Conservation (phyloP, 2,797 vertebrate genomes). For the Acomys russatus region DNA sequence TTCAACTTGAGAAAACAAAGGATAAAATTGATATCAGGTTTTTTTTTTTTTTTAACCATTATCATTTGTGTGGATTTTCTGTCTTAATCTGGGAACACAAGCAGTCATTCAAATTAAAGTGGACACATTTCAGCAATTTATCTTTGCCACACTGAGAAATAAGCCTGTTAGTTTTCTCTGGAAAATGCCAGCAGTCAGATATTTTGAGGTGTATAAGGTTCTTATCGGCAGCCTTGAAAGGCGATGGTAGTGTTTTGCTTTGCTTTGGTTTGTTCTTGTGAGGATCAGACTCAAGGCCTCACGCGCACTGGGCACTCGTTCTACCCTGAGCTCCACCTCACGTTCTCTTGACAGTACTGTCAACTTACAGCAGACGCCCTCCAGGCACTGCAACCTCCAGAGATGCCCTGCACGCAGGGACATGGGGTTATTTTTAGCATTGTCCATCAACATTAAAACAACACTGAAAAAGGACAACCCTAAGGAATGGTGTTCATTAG, state of each 20-base stretch:
- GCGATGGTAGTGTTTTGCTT: neutral
- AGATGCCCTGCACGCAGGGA: conserved; percentile 88
- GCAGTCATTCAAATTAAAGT: neutral
- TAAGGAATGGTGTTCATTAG: neutral
- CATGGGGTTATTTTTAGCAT: conserved; percentile 87
- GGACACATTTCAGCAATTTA: neutral
- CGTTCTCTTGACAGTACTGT: neutral
- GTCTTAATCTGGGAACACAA: neutral
- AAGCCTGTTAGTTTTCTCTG: neutral
- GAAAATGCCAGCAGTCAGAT: neutral
- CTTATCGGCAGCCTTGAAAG: neutral
- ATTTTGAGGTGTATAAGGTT: neutral
- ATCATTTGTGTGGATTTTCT: neutral
- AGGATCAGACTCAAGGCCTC: neutral
- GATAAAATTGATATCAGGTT: neutral
- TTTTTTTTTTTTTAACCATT: neutral
- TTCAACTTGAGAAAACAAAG: neutral
- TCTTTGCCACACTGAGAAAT: neutral
- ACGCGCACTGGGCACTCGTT: too few relatives aligned
- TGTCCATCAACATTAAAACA: conserved; percentile 90
- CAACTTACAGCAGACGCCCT: neutral
- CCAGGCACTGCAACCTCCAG: conserved; percentile 35
- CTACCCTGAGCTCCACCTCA: neutral
- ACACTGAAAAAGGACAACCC: conserved; percentile 78
- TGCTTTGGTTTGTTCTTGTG: neutral